Evolutionary conservation across 1,140 invertebrate species (phyloP).

Genomic region (Tetramorium alpestre): DNA sequence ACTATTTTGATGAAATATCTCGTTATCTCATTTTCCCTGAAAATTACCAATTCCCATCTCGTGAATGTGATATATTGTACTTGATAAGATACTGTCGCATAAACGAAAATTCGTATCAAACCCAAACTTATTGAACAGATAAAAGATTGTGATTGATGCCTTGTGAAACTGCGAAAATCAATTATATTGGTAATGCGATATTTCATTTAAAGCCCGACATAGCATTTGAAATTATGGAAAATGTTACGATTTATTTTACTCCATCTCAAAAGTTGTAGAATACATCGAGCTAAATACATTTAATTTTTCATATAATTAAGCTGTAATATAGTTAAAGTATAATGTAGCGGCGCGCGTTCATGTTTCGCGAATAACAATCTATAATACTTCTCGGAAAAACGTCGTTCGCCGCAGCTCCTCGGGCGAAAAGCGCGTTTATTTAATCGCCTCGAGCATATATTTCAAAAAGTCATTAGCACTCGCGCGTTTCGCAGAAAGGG

Average conservation of each 20-base stretch:
- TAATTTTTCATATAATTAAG: background rate
- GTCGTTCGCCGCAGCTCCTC: background rate
- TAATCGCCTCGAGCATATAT: constrained; percentile 46
- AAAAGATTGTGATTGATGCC: background rate
- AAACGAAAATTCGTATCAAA: background rate
- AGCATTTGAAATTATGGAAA: background rate
- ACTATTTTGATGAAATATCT: background rate
- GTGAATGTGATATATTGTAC: background rate
- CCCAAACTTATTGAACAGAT: background rate
- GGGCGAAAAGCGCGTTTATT: constrained; percentile 45
- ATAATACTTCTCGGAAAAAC: constrained; percentile 50
- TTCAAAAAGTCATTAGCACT: constrained; percentile 59
- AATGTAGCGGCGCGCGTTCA: background rate
- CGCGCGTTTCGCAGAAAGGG: constrained; percentile 55
- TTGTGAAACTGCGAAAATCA: background rate
- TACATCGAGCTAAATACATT: background rate
- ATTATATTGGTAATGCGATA: background rate
- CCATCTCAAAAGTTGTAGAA: background rate
- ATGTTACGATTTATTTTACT: background rate
- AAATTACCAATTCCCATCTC: background rate
- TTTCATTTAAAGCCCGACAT: background rate
- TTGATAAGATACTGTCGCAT: background rate
- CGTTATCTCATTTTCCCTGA: background rate
- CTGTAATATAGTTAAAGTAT: background rate
- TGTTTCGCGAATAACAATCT: background rate